phyloP scores from a whole-genome alignment of 2,113 vertebrate species.

The Pristiophorus japonicus region DNA sequence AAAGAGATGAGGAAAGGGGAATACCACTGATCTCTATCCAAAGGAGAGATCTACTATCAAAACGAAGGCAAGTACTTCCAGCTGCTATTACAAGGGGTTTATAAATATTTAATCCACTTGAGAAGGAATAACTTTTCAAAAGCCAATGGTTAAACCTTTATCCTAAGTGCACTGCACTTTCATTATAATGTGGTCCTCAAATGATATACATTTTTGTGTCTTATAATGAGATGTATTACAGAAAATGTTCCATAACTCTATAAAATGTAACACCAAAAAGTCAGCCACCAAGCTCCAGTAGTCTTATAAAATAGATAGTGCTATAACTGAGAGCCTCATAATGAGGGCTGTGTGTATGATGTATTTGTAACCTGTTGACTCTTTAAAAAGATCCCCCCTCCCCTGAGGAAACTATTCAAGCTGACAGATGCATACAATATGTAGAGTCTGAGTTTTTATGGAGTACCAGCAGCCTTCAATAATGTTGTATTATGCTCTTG shows the following conservation, averaged over 20 bases:
- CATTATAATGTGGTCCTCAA: neutral
- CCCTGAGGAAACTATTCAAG: neutral
- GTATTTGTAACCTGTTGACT: neutral
- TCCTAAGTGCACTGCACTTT: slow-evolving; percentile 1
- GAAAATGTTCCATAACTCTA: neutral
- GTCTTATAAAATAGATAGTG: neutral
- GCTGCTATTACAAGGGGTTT: neutral
- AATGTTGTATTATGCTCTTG: neutral
- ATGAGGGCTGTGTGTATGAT: neutral
- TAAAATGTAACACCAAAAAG: neutral
- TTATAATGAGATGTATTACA: slow-evolving; percentile 1
- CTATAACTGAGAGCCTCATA: neutral
- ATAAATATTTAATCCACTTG: slow-evolving; percentile 12
- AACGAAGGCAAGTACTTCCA: neutral
- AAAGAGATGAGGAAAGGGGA: slow-evolving; percentile 3
- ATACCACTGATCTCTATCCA: neutral
- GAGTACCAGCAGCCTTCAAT: neutral
- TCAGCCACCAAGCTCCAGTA: neutral
- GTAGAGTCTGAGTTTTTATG: neutral
- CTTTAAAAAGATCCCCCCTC: neutral
- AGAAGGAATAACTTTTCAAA: neutral
- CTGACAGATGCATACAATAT: neutral
- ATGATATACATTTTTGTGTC: neutral
- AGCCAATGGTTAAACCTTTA: neutral
- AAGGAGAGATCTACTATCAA: neutral